These are phyloP conservation scores for Coryphaenoides rupestris DNA, from an alignment of 2,113 vertebrate genomes.

Conservation along the genomic window DNA sequence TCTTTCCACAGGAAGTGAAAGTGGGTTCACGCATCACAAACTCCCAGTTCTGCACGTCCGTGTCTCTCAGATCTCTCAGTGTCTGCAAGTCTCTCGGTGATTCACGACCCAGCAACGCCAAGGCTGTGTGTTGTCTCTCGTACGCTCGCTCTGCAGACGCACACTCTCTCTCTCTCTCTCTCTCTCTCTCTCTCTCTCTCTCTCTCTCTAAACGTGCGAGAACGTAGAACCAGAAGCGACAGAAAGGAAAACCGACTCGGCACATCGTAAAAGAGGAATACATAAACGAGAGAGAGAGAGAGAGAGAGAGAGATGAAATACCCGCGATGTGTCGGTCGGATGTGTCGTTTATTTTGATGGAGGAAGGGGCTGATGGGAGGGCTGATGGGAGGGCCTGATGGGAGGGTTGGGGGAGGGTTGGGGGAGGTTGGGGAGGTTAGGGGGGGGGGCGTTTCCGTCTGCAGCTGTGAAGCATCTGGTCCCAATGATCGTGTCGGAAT, in stretches of 20 bases:
- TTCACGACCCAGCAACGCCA: neutral
- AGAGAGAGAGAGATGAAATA: constrained; percentile 9
- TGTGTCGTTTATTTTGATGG: constrained; percentile 30
- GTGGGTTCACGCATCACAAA: neutral
- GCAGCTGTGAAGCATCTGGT: constrained; percentile 69
- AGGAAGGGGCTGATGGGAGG: constrained; percentile 36
- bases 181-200: no score
- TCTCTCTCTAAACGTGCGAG: no score
- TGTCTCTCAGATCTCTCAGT: neutral
- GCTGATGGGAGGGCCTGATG: no score
- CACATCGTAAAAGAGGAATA: constrained; percentile 7
- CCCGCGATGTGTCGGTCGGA: no score
- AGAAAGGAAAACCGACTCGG: neutral
- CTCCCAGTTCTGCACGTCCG: neutral
- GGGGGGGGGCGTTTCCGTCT: constrained; percentile 39
- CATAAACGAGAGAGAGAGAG: neutral
- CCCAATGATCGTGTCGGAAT: constrained; percentile 51
- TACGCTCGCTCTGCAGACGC: no score
- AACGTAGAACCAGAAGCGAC: neutral
- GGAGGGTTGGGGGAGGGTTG: no score
- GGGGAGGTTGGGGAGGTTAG: no score
- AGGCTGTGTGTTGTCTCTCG: neutral
- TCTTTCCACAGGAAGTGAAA: neutral
- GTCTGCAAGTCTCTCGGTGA: no score
- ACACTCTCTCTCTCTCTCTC: no score